Evolutionary conservation across 2,797 vertebrate species (phyloP), one percentile per base, ranked within the genome.

Genomic region (Bryconaethiops microstoma): DNA sequence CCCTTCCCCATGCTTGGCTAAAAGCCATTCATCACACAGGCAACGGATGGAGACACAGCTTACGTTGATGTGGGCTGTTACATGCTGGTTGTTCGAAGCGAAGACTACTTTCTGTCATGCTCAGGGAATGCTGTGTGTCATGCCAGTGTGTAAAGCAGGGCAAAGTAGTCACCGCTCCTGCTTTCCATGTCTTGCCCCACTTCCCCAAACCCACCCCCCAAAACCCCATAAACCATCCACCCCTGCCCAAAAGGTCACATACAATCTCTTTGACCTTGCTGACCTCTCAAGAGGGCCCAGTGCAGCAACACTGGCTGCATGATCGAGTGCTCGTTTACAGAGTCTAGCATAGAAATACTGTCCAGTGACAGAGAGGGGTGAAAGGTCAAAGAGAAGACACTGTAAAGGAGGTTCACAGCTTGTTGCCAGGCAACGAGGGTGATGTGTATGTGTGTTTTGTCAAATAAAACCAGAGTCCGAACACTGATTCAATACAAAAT

Each of bases 401-500:
- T 76, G 70, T 35, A 75, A 77, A 78, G 65, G 59, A 74, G 52
- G 73, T 76, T 42, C 84, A 75, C 35, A 60, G 79, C 54, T 79
- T 77, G 82, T 83, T 82, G 79, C 75, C 80, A 82, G 74, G 82
- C 79, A 83, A 84, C 82, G 29, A 80, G 77, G 70, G 70, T 65
- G 75, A 90, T 57, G 74, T 92, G 91, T 92, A 89, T 92, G 89
- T 87, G 88, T 90, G 91, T 94, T 90, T 90, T 90, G 90, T 88
- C 90, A 91, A 94, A 94, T 82, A 94, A 94, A 94, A 93, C 93
- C 92, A 89, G 89, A 95, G 93, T 91, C 94, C 94, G 92, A 93
- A 92, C 87, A 72, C 90, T 91, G 86, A 81, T 95, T 94, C 93
- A 90, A 90, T 97, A 99, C 93, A 99, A 99, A 99, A 99, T 99